Percentiles rank a stretch among this genome's conserved stretches.
These are phyloP conservation scores for Rhinella marina DNA, from an alignment of 2,797 vertebrate genomes.

Conservation along the genomic window DNA sequence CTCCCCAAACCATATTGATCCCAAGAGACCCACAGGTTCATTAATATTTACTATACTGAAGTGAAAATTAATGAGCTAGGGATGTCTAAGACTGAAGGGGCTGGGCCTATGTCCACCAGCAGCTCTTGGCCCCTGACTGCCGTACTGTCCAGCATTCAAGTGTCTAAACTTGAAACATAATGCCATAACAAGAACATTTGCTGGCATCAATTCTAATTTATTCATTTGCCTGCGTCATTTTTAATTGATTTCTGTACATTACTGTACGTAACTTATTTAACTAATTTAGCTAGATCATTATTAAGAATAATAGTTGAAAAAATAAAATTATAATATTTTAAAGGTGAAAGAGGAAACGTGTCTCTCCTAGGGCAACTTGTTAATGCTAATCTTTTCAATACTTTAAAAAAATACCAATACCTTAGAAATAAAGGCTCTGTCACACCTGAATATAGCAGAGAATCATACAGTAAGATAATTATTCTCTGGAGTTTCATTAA, in stretches of 20 bases:
- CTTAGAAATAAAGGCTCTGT: conserved; percentile 13
- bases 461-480: background rate
- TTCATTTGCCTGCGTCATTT: background rate
- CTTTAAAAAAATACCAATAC: background rate
- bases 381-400: background rate
- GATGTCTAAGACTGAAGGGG: no score
- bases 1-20: no score
- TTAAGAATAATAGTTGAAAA: background rate
- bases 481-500: background rate
- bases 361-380: background rate
- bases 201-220: background rate
- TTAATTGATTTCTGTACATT: no score
- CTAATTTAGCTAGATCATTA: background rate
- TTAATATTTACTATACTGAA: no score
- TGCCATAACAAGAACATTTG: background rate
- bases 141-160: background rate
- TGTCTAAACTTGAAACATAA: background rate
- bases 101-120: no score
- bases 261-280: background rate
- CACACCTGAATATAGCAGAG: background rate
- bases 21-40: no score
- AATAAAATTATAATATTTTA: background rate
- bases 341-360: background rate
- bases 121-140: no score
- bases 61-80: no score